Percentiles rank a stretch among this genome's conserved stretches.
Conservation (phyloP, 2,113 vertebrate species). For the Rhinolophus sinicus region DNA sequence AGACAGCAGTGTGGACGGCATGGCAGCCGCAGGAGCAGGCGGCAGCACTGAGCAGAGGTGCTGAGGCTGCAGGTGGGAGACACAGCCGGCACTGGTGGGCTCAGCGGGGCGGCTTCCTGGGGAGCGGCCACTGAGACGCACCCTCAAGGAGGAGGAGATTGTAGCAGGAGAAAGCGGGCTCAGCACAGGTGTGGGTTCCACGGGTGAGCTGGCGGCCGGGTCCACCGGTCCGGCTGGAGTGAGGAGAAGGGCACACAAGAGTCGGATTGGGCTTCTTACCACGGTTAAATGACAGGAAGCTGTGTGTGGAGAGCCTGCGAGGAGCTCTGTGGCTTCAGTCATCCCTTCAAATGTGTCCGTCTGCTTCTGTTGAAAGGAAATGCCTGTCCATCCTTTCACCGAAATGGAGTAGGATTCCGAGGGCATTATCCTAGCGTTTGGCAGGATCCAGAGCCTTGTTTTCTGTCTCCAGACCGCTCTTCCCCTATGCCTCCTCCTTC, state of each 20-base stretch:
- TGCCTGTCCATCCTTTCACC: not conserved
- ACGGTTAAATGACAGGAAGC: rapidly evolving
- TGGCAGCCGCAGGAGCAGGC: rapidly evolving
- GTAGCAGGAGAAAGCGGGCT: not conserved
- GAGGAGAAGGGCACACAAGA: not conserved
- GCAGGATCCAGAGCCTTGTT: not conserved
- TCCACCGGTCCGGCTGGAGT: not conserved
- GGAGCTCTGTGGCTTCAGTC: not conserved
- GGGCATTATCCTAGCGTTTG: not conserved
- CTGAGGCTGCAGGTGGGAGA: too few species aligned
- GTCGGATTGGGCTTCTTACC: rapidly evolving
- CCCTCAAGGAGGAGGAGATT: not conserved
- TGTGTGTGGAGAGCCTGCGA: rapidly evolving
- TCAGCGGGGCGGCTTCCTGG: not conserved
- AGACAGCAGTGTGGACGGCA: rapidly evolving
- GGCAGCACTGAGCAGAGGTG: rapidly evolving
- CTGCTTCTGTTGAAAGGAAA: not conserved
- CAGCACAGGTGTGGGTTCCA: not conserved
- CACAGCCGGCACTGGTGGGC: not conserved
- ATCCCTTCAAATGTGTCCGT: not conserved
- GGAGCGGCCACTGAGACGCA: too few species aligned
- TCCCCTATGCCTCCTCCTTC: not conserved
- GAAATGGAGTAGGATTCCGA: not conserved
- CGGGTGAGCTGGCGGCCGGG: not conserved
- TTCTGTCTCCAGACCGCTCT: not conserved